These are phyloP conservation scores for Mobula birostris DNA, from an alignment of 2,113 vertebrate genomes.

Conservation along the genomic window DNA sequence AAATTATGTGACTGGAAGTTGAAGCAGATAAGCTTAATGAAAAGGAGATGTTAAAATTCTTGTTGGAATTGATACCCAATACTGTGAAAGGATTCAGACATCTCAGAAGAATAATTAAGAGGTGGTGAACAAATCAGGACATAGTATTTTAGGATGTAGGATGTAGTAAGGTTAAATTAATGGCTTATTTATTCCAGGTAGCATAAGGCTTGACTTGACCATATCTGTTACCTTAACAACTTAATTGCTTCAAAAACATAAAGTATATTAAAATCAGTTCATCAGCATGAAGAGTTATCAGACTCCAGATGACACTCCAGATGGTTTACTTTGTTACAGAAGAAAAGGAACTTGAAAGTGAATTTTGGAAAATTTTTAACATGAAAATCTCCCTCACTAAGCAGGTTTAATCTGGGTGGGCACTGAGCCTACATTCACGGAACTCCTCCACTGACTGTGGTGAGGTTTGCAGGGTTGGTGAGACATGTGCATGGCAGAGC, in stretches of 20 bases:
- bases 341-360: neutral
- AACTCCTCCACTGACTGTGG: neutral
- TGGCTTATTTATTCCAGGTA: neutral
- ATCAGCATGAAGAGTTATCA: neutral
- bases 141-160: neutral
- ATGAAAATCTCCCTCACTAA: neutral
- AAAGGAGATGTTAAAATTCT: neutral
- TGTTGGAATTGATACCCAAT: neutral
- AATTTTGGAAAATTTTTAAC: neutral
- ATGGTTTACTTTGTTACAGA: neutral
- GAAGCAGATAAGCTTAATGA: neutral
- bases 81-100: neutral
- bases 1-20: constrained; percentile 11
- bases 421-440: neutral
- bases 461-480: neutral
- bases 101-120: neutral
- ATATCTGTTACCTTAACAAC: constrained; percentile 2
- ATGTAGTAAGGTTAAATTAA: neutral
- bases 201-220: neutral
- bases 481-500: neutral
- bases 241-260: neutral
- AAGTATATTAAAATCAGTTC: neutral
- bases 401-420: neutral
- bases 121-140: neutral
- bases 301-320: neutral